Conservation (phyloP, 2,113 vertebrate species). For the Cryptotis parvus region DNA sequence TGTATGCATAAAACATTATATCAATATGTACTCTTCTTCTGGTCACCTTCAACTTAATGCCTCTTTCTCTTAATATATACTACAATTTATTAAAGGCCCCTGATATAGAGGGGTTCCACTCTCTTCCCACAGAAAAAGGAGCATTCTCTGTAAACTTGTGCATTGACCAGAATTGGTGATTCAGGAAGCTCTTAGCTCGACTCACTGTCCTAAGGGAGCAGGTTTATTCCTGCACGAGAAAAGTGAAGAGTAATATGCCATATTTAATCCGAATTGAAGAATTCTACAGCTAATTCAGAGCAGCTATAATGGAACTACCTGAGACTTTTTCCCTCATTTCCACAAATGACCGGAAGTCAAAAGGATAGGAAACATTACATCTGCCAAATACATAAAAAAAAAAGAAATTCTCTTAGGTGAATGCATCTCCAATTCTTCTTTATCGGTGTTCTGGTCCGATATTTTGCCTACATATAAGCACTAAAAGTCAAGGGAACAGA, state of each 20-base stretch:
- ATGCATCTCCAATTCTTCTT: too few relatives aligned
- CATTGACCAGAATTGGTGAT: background rate
- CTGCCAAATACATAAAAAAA: background rate
- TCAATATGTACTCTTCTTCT: background rate
- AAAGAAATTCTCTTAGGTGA: background rate
- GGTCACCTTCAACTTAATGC: background rate
- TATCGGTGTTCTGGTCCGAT: background rate
- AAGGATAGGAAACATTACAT: background rate
- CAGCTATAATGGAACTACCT: background rate
- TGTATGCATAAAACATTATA: constrained; percentile 7
- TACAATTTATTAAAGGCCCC: background rate
- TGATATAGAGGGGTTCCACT: background rate
- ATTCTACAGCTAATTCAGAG: background rate
- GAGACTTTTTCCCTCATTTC: background rate
- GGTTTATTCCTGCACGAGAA: background rate
- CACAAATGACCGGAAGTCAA: background rate
- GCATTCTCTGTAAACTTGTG: background rate
- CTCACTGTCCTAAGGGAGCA: background rate
- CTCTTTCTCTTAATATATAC: background rate
- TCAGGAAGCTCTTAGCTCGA: background rate
- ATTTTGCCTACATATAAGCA: background rate
- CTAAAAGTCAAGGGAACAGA: background rate
- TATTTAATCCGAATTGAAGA: background rate
- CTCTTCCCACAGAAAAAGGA: background rate
- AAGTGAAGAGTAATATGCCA: background rate